A percentile compares a stretch with the other conserved stretches of the same genome.
Conservation (phyloP, 2,113 vertebrate species). For the Oostethus manadensis region DNA sequence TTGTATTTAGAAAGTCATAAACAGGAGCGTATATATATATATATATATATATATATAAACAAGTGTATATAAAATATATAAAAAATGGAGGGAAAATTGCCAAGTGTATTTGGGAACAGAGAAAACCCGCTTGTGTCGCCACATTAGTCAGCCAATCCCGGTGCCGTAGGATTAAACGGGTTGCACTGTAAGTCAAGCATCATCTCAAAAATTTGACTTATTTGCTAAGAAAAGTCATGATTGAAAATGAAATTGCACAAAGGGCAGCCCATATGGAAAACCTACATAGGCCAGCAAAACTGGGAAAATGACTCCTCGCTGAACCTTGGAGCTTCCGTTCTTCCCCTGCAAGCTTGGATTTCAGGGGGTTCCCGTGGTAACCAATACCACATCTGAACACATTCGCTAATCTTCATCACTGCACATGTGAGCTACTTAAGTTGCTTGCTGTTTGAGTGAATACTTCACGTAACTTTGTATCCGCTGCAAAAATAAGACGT, state of each 20-base stretch:
- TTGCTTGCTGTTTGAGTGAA: constrained; percentile 26
- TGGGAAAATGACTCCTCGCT: constrained; percentile 23
- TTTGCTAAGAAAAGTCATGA: constrained; percentile 27
- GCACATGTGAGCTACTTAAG: constrained; percentile 13
- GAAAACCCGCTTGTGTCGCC: too few relatives aligned
- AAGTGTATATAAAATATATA: too few relatives aligned
- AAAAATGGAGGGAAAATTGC: too few relatives aligned
- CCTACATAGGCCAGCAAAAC: constrained; percentile 11
- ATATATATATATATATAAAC: too few relatives aligned
- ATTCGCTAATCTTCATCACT: constrained; percentile 30
- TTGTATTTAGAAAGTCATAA: not conserved
- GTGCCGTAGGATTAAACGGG: too few relatives aligned
- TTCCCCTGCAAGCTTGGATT: not conserved
- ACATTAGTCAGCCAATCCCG: too few relatives aligned
- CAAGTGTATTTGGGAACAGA: too few relatives aligned
- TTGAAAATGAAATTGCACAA: constrained; percentile 25
- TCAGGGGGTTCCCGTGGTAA: constrained; percentile 39
- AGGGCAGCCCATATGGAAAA: not conserved
- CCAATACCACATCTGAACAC: constrained; percentile 13
- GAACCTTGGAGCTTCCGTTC: constrained; percentile 32
- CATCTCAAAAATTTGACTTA: too few relatives aligned
- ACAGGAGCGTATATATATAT: too few relatives aligned
- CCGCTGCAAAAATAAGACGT: not conserved
- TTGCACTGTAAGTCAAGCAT: too few relatives aligned
- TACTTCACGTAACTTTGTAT: constrained; percentile 7